Conservation (phyloP, 2,113 vertebrate genomes). For the Nothoprocta pentlandii region DNA sequence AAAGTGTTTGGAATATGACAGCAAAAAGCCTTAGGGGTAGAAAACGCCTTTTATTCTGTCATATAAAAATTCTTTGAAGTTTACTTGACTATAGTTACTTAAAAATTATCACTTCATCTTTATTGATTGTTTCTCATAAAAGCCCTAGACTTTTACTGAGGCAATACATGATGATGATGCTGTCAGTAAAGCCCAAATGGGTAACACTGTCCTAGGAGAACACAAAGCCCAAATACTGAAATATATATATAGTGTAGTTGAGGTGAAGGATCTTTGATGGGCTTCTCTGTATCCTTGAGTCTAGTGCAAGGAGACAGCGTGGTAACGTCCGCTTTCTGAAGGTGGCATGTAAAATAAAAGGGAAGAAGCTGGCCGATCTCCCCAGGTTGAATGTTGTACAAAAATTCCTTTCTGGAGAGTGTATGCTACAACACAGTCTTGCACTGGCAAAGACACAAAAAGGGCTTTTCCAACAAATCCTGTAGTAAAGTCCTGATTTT, state of each 20-base stretch:
- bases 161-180: not conserved
- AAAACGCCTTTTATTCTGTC: not conserved
- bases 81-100: not conserved
- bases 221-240: not conserved
- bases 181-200: not conserved
- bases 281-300: not conserved
- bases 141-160: not conserved
- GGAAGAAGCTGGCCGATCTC: not conserved
- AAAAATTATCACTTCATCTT: not conserved
- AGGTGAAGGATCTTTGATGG: not conserved
- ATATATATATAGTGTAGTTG: not conserved
- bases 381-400: not conserved
- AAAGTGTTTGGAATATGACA: not conserved
- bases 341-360: accelerated
- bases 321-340: not conserved
- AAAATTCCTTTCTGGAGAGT: not conserved
- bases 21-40: not conserved
- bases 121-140: not conserved
- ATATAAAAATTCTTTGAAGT: not conserved
- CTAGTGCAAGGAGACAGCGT: not conserved
- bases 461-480: not conserved
- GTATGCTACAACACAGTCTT: not conserved
- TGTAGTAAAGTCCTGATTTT: not conserved
- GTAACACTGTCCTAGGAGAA: not conserved
- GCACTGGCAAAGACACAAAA: not conserved